Evolutionary conservation across 2,113 vertebrate species (phyloP).

Genomic region (Leptobrachium ailaonicum): DNA sequence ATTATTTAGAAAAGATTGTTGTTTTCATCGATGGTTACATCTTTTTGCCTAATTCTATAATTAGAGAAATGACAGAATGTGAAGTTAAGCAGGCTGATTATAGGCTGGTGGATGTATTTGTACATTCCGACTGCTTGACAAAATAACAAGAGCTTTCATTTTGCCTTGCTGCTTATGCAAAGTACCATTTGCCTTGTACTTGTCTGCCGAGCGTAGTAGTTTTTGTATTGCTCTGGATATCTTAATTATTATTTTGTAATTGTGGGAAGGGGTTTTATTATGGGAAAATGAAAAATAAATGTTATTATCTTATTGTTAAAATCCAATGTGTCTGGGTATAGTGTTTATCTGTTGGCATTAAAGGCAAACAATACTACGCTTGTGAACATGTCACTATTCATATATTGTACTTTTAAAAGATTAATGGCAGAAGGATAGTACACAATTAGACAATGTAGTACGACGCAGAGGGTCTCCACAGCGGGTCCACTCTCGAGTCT

Average conservation of each 20-base stretch:
- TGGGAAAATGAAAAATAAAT: constrained; percentile 16
- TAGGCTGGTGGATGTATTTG: constrained; percentile 13
- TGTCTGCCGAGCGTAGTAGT: not conserved
- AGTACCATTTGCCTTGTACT: constrained; percentile 30
- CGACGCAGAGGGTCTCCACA: too few relatives aligned
- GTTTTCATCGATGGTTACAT: constrained; percentile 31
- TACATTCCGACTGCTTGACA: constrained; percentile 21
- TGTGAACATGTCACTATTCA: too few relatives aligned
- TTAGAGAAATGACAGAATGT: constrained; percentile 39
- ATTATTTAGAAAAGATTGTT: constrained; percentile 11
- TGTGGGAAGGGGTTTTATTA: constrained; percentile 29
- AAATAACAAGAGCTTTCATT: constrained; percentile 30
- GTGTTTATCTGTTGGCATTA: too few relatives aligned
- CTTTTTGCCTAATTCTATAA: constrained; percentile 38
- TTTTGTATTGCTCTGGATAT: constrained; percentile 24
- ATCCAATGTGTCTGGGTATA: not conserved
- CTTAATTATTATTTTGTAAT: constrained; percentile 41
- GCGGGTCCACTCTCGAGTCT: too few relatives aligned
- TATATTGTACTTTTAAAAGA: too few relatives aligned
- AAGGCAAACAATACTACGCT: too few relatives aligned
- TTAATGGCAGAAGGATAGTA: too few relatives aligned
- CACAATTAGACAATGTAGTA: too few relatives aligned
- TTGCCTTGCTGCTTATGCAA: not conserved
- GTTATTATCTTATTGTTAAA: constrained; percentile 17
- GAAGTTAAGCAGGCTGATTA: constrained; percentile 43